Evolutionary conservation across 2,113 vertebrate species (phyloP).

Genomic region (Nothoprocta pentlandii): DNA sequence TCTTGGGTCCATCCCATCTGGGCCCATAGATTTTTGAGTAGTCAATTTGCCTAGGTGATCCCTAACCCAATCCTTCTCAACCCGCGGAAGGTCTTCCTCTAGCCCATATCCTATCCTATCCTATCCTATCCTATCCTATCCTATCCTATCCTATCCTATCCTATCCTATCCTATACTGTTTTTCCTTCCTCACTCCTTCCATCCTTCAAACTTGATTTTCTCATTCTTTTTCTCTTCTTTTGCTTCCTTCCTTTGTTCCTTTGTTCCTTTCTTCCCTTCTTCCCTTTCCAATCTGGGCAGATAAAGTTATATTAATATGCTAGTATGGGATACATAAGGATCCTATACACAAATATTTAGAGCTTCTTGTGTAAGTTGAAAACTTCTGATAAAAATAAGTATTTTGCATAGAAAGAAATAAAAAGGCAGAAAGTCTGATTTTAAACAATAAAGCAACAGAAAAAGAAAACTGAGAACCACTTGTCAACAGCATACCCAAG

Average conservation of each 20-base stretch:
- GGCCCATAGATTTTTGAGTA: too few species aligned
- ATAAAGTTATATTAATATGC: neutral
- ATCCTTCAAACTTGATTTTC: neutral
- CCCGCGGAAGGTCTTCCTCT: too few species aligned
- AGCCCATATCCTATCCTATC: too few species aligned
- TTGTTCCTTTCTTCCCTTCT: accelerated
- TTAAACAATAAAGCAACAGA: neutral
- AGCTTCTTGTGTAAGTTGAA: neutral
- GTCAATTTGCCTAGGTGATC: too few species aligned
- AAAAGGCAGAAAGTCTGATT: neutral
- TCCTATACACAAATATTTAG: neutral
- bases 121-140: too few species aligned
- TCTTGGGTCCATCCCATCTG: too few species aligned
- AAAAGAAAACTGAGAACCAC: neutral
- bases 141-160: too few species aligned
- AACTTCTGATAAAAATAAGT: neutral
- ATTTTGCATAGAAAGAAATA: neutral
- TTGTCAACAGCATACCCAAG: neutral
- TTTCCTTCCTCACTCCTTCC: too few species aligned
- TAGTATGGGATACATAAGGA: neutral
- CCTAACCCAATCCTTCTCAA: too few species aligned
- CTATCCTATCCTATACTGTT: too few species aligned
- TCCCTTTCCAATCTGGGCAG: neutral
- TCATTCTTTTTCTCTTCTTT: neutral
- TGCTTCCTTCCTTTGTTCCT: too few species aligned